Base-by-base conservation (phyloP, 1,140 invertebrate genomes). In the Anastrepha obliqua region DNA sequence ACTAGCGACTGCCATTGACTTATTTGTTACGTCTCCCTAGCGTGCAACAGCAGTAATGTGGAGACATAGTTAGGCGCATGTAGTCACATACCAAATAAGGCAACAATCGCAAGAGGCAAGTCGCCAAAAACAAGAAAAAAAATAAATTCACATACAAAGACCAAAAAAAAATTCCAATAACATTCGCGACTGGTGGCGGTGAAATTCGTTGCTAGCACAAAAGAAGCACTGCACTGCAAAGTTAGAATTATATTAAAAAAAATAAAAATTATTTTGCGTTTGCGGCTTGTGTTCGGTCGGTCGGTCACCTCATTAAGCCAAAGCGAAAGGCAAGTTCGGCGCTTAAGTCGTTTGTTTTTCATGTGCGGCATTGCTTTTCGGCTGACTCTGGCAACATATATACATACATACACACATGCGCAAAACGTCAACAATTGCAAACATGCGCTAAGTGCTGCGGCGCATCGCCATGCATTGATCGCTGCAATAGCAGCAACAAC, bases 21-120 rank as follows among this genome's bases (percentile, higher is more conserved):
- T 81, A 81, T 81, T 81, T 81, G 51, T 81, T 81, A 81, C 44
- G 47, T 81, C 64, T 67, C 74, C 74, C 74, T 55, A 81, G 47
- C 44, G 74, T 51, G 74, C 44, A 20, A 55, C 74, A 81, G 15
- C 42, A 42, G 74, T 47, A 51, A 51, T 81, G 74, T 81, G 44
- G 47, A 39, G 47, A 81, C 74, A 51, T 81, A 81, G 74, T 81
- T 55, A 81, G 42, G 74, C 74, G 74, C 74, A 81, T 81, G 74
- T 81, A 17, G 17, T 55, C 74, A 55, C 47, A 81, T 81, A 20
- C 74, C 74, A 81, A 81, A 81, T 81, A 81, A 55, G 74, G 74
- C n/a, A 51, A 44, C 44, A 51, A n/a, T 78, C 20, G 70, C 47
- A 20, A 78, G 44, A 51, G n/a, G 44, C 5, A 51, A 81, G 67